Base-by-base conservation (phyloP, 2,113 vertebrate genomes). In the Rhombomys opimus region DNA sequence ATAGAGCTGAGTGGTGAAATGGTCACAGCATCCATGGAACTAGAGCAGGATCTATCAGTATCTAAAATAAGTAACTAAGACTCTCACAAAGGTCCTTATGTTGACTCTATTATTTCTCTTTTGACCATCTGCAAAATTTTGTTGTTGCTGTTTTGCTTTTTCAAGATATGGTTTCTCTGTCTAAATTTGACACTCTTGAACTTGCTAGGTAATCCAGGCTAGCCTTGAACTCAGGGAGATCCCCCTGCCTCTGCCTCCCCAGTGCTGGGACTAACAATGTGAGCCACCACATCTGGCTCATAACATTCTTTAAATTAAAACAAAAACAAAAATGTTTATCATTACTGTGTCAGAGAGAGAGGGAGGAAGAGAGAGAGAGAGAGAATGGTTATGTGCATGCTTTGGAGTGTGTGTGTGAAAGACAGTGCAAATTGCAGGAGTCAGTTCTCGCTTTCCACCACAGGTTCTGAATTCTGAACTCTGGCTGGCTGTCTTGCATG, bases 41-140 rank as follows among this genome's bases (percentile, higher is more conserved):
- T n/a, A 30, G 13, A n/a, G 46, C 46, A 46, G 50, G 23, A 46
- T 92, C 18, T n/a, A 25, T 61, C 38, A 61, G 20, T 38, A 14
- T 8, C 11, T 32, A 63, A n/a, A 92, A 27, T 72, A 92, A 59
- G 50, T 92, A 61, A 59, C 61, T 92, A 61, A 73, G 9, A 14
- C 32, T 75, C n/a, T 92, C 59, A 41, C 25, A 57, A 46, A 30
- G 23, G 27, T 7, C 11, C 67, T 61, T 63, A 52, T 23, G 25
- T 89, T 87, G 81, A 27, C 57, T 89, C 41, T 89, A 41, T 89
- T 59, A n/a, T 30, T 92, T 84, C 30, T 88, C 50, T 68, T 91
- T 73, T 80, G 41, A 38, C 46, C 20, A 75, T 38, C 86, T 18
- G 14, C 57, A 78, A 75, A 61, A 85, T 12, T 91, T 3, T 92